Base-by-base conservation (phyloP, 2,797 vertebrate species). In the Cryptoprocta ferox region DNA sequence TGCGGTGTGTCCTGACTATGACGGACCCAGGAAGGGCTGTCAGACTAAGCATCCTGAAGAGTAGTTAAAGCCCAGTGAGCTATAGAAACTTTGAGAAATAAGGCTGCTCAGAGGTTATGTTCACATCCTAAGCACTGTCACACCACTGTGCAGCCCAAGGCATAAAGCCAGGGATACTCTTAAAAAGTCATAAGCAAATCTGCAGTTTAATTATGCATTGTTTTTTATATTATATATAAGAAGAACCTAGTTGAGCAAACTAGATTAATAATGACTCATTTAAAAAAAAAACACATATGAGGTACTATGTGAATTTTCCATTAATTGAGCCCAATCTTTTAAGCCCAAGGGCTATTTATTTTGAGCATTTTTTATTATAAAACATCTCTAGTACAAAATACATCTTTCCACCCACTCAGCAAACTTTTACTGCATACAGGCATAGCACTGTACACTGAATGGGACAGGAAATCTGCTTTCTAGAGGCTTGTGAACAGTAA, bases 331-430 rank as follows among this genome's bases (percentile, higher is more conserved):
- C 50, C 16, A 78, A 6, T 28, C 5, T 26, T 93, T 48, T 83
- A 91, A 82, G 10, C 13, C 39, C 9, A 75, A 92, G 42, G 32
- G 32, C 59, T 79, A 83, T 65, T 89, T 75, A 65, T 61, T 79
- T 81, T 68, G 30, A 86, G 32, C 50, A 96, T 39, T 80, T 80
- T 78, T 75, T 4, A 48, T 8, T 35, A 70, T 70, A 82, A 89
- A 93, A 78, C 42, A 94, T 53, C 50, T 94, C 68, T 26, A 76
- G 30, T 32, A 82, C n/a, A 73, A 95, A 70, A 63, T 71, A 48
- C 4, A 45, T 37, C 28, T 19, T 76, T 75, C 73, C 30, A 42
- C 37, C n/a, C 39, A 80, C 13, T 71, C 37, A 35, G 53, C 14
- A 92, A 45, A 79, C 39, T 93, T 59, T 81, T 91, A 82, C 0